Evolutionary conservation across 2,113 vertebrate species (phyloP).

Genomic region (Galeopterus variegatus): DNA sequence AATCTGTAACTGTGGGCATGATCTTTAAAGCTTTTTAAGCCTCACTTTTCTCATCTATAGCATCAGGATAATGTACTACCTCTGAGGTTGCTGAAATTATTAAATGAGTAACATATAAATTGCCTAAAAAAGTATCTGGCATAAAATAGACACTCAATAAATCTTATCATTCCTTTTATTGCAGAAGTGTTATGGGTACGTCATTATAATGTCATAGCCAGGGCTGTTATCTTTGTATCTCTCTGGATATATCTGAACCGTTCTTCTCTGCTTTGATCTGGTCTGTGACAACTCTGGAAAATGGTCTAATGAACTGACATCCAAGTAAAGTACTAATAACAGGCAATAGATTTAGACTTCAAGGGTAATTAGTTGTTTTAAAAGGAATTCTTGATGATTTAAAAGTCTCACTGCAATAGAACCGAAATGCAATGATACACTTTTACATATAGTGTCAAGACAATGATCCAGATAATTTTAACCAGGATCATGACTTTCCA

Average conservation of each 20-base stretch:
- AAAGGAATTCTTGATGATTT: background rate
- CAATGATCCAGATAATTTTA: background rate
- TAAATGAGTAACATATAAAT: background rate
- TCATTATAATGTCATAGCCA: background rate
- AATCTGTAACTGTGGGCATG: background rate
- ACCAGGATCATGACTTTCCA: background rate
- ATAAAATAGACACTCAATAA: no score
- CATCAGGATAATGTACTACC: background rate
- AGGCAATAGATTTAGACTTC: background rate
- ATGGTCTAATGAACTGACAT: background rate
- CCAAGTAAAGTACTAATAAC: background rate
- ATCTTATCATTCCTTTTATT: background rate
- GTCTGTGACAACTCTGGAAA: background rate
- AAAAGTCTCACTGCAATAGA: background rate
- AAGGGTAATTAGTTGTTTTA: background rate
- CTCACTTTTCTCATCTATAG: background rate
- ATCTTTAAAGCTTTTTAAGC: background rate
- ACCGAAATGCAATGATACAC: background rate
- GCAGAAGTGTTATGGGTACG: background rate
- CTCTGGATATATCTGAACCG: background rate
- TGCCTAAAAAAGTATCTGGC: background rate
- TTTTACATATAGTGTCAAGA: background rate
- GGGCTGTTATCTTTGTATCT: background rate
- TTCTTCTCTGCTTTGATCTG: background rate
- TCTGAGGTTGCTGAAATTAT: background rate